Conservation (phyloP, 2,113 vertebrate genomes). For the Dromas ardeola region DNA sequence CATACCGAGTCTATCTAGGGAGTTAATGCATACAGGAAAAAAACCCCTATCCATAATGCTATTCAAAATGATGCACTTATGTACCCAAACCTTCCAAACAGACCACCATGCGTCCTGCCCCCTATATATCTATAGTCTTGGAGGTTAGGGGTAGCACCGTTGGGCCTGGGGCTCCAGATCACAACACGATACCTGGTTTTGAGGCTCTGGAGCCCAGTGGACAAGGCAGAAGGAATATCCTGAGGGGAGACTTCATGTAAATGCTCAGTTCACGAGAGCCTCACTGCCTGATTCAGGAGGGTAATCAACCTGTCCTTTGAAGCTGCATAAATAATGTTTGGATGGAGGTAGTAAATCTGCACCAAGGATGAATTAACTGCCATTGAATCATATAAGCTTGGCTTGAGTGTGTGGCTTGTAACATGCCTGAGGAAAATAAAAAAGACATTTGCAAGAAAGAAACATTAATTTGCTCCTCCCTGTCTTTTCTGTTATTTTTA, state of each 20-base stretch:
- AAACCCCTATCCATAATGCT: not conserved
- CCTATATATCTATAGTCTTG: not conserved
- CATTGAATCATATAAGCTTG: constrained; percentile 31
- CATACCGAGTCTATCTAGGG: not conserved
- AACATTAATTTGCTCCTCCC: constrained; percentile 26
- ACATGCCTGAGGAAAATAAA: constrained; percentile 52
- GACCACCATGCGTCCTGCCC: accelerated
- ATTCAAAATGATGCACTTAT: not conserved
- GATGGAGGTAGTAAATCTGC: constrained; percentile 59
- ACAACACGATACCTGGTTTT: not conserved
- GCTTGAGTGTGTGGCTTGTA: constrained; percentile 30
- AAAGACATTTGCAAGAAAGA: constrained; percentile 23
- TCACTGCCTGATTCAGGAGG: constrained; percentile 58
- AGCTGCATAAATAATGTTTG: constrained; percentile 58
- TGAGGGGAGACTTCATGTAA: not conserved
- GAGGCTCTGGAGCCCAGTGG: not conserved
- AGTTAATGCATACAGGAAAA: not conserved
- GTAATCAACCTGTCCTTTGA: constrained; percentile 65
- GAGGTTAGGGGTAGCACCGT: not conserved
- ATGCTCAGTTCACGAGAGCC: not conserved
- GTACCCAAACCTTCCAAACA: not conserved
- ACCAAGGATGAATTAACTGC: constrained; percentile 61
- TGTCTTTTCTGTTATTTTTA: constrained; percentile 1
- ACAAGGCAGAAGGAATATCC: not conserved
- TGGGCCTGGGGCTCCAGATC: not conserved